Evolutionary conservation across 2,888 invertebrate species (phyloP), one percentile per base, ranked within the genome.

Genomic region (Lithodes maja): DNA sequence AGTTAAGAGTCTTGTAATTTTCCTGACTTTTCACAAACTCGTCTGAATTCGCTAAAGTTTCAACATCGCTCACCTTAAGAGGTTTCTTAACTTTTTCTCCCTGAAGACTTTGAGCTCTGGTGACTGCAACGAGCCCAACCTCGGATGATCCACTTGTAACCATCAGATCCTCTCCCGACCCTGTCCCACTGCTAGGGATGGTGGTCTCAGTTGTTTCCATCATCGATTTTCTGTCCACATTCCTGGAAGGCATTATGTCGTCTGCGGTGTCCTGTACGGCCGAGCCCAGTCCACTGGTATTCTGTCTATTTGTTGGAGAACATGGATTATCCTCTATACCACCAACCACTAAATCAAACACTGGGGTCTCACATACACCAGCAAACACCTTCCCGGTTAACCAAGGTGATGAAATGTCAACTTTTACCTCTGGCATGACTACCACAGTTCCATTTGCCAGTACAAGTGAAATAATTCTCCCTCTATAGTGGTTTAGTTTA

Each of bases 401-500:
- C 61, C 61, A 61, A 7, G 61, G 61, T 12, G 61, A 7, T 12
- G 5, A 12, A 61, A 61, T 12, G 61, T 61, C 3, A 7, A 61
- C 12, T 61, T 61, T 12, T 61, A 12, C 61, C 12, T 61, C 61
- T 7, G 61, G 61, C 61, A 61, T 61, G 3, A 61, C 61, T 7
- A 61, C 61, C 3, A 61, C 61, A 7, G 61, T 7, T 12, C 61
- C 61, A 61, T 61, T 61, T 12, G 12, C 61, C n/a, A 61, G 1
- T 1, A 1, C 15, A 1, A 61, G 61, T 61, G 7, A n/a, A n/a
- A n/a, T n/a, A n/a, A n/a, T n/a, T n/a, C n/a, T n/a, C n/a, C n/a
- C n/a, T n/a, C n/a, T n/a, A n/a, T 2, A 12, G 3, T 1, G 0
- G 0, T 71, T 1, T 2, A 2, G n/a, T 1, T 1, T 0, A 0